These are phyloP conservation scores for Nothobranchius kuhntae DNA, from an alignment of 2,113 vertebrate genomes.

Conservation along the genomic window DNA sequence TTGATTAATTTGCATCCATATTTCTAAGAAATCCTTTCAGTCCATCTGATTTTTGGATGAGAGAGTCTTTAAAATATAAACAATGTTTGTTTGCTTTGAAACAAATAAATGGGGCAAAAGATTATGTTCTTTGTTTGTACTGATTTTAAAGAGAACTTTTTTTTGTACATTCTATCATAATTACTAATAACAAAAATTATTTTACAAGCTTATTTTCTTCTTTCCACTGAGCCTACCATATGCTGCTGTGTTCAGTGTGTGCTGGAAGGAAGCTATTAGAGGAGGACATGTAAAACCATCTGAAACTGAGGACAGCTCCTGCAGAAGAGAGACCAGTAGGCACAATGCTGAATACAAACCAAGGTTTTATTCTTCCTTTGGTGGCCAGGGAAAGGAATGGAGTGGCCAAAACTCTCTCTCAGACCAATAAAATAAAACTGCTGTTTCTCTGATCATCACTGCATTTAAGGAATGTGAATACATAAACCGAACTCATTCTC, in stretches of 20 bases:
- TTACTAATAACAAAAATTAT: not conserved
- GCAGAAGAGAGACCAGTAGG: not conserved
- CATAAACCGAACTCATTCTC: not conserved
- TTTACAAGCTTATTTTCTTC: not conserved
- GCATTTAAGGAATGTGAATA: not conserved
- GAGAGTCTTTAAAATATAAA: not conserved
- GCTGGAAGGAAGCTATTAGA: not conserved
- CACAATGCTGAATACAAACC: not conserved
- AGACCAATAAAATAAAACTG: not conserved
- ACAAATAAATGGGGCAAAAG: no score
- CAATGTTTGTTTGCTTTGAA: not conserved
- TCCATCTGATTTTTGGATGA: not conserved
- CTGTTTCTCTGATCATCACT: not conserved
- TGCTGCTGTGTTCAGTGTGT: not conserved
- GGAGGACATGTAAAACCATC: not conserved
- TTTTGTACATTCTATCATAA: not conserved
- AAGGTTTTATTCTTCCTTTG: not conserved
- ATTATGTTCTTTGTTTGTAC: no score
- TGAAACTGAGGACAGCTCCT: no score
- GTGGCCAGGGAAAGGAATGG: not conserved
- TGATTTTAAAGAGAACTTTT: not conserved
- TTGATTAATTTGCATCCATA: no score
- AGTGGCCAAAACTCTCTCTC: not conserved
- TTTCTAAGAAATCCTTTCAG: not conserved
- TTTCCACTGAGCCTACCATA: not conserved